Base-by-base conservation (phyloP, 1,140 invertebrate species). In the Eufriesea mexicana region DNA sequence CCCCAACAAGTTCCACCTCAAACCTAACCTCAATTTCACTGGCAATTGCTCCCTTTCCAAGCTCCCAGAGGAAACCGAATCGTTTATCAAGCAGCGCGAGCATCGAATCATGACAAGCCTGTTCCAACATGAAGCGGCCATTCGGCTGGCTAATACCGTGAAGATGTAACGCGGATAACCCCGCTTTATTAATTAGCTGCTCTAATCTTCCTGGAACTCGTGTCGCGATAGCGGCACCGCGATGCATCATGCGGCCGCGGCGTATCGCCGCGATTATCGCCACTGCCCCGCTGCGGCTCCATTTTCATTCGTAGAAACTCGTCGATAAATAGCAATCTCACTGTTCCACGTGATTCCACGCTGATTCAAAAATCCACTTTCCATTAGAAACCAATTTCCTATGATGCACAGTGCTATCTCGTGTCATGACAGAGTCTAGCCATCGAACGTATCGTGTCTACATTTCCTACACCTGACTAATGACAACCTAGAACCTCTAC, bases 171-270 rank as follows among this genome's bases (percentile, higher is more conserved):
- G 85, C 86, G 85, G 86, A 87, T 87, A 87, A 87, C 86, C 71
- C 59, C 84, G 86, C 80, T 87, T 87, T 87, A 87, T 87, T 87
- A 87, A 87, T 87, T 87, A 87, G 86, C 81, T 51, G 81, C 86
- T 86, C 86, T 87, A 87, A 87, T 87, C 85, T 87, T 87, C 86
- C 85, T 86, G 86, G 86, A 87, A 87, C 85, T 86, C 86, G 81
- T 87, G 86, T 83, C 81, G 81, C 78, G 86, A 87, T 87, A 87
- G 86, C 80, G 68, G 86, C 74, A 51, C 59, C 85, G 71, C 86
- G 80, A 87, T 86, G 85, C 72, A 87, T 87, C 84, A 86, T 64
- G 54, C 73, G 54, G 62, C 75, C 68, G 57, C 28, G 62, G 49
- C 72, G 75, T 86, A 87, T 87, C 85, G 72, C 67, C 61, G 42